Evolutionary conservation across 2,113 vertebrate species (phyloP).

Genomic region (Acrocephalus arundinaceus): DNA sequence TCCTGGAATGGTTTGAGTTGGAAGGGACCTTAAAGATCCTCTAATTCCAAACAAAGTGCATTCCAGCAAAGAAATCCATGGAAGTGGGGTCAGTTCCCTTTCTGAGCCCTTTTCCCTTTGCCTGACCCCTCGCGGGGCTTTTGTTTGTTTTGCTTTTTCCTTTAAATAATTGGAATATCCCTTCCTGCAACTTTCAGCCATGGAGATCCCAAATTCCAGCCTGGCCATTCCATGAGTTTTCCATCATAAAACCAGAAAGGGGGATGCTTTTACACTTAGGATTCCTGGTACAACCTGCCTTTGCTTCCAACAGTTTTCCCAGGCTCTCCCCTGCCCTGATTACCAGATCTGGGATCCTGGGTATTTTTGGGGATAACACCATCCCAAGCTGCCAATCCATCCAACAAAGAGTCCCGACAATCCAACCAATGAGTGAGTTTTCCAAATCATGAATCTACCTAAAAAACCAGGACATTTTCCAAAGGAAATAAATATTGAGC

Average conservation of each 20-base stretch:
- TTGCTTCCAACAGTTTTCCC: neutral
- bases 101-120: neutral
- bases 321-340: neutral
- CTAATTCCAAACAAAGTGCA: neutral
- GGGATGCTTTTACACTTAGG: neutral
- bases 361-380: neutral
- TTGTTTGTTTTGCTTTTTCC: neutral
- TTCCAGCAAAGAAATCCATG: neutral
- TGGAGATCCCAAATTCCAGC: neutral
- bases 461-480: fast-evolving
- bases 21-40: neutral
- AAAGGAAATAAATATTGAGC: neutral
- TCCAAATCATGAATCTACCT: neutral
- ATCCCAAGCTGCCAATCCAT: neutral
- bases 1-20: fast-evolving
- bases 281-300: neutral
- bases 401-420: neutral
- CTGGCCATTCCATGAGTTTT: neutral
- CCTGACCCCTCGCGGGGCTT: neutral
- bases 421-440: neutral
- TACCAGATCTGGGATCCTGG: neutral
- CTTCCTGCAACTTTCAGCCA: fast-evolving
- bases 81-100: neutral
- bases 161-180: neutral
- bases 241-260: neutral